Conservation (phyloP, 2,888 invertebrate genomes). For the Drosophila meridiana region DNA sequence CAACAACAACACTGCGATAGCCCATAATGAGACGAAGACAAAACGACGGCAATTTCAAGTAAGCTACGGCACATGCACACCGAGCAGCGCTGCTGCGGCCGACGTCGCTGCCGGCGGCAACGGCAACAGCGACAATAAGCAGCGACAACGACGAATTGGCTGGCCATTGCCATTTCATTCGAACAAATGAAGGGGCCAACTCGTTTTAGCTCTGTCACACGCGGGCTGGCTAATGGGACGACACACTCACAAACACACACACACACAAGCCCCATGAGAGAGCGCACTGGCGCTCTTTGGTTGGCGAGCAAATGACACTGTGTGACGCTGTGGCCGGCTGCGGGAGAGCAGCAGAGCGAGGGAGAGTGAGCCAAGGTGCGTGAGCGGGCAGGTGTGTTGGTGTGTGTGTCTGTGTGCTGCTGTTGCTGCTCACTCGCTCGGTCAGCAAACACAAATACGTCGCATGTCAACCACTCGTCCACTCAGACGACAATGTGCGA, state of each 20-base stretch:
- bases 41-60: slow-evolving; percentile 59
- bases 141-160: slow-evolving; percentile 68
- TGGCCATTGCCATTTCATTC: slow-evolving; percentile 78
- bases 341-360: slow-evolving; percentile 14
- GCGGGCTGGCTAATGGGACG: slow-evolving; percentile 72
- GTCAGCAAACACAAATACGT: slow-evolving; percentile 78
- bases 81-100: slow-evolving; percentile 38
- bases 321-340: slow-evolving; percentile 51
- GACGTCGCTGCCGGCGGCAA: slow-evolving; percentile 41
- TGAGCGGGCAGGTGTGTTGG: slow-evolving; percentile 57
- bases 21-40: slow-evolving; percentile 59
- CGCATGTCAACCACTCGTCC: slow-evolving; percentile 82
- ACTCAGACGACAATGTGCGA: slow-evolving; percentile 78
- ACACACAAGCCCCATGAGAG: slow-evolving; percentile 42
- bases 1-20: slow-evolving; percentile 16
- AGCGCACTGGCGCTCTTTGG: slow-evolving; percentile 55
- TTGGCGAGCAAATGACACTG: slow-evolving; percentile 69
- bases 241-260: slow-evolving; percentile 44
- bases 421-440: slow-evolving; percentile 40
- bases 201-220: slow-evolving; percentile 82
- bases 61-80: slow-evolving; percentile 37
- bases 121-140: slow-evolving; percentile 41
- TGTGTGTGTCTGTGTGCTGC: slow-evolving; percentile 23
- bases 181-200: slow-evolving; percentile 64
- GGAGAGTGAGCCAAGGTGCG: slow-evolving; percentile 36